phyloP scores from a whole-genome alignment of 2,113 vertebrate species.

The Phyllopteryx taeniolatus region DNA sequence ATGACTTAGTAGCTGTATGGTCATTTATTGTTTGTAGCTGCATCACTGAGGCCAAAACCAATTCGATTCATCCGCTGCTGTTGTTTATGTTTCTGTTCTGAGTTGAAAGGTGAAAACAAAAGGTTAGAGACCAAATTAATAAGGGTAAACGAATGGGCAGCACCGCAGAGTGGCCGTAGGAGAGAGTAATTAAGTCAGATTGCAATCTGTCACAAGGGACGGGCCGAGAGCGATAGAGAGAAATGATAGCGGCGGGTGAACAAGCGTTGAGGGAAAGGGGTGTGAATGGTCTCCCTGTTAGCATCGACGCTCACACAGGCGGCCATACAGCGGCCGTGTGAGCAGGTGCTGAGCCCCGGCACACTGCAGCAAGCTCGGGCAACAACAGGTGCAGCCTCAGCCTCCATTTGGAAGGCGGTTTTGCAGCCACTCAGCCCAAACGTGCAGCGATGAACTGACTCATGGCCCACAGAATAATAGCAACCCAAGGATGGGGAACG shows the following conservation, averaged over 20 bases:
- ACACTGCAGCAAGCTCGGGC: slow-evolving; percentile 49
- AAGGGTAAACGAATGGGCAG: background rate
- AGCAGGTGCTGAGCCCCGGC: slow-evolving; percentile 71
- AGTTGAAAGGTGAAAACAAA: slow-evolving; percentile 35
- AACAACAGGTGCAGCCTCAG: slow-evolving; percentile 71
- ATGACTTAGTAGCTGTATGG: slow-evolving; percentile 48
- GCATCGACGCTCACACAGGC: slow-evolving; percentile 65
- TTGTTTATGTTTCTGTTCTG: slow-evolving; percentile 46
- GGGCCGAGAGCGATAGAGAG: slow-evolving; percentile 29
- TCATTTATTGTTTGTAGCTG: slow-evolving; percentile 54
- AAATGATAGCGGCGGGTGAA: slow-evolving; percentile 51
- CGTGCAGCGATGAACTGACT: slow-evolving; percentile 29
- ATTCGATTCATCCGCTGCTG: slow-evolving; percentile 48
- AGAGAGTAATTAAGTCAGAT: slow-evolving; percentile 7
- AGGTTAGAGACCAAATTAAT: slow-evolving; percentile 19
- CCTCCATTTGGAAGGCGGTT: slow-evolving; percentile 42
- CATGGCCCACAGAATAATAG: background rate
- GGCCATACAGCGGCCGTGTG: slow-evolving; percentile 69
- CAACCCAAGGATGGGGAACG: slow-evolving; percentile 10
- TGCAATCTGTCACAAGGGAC: slow-evolving; percentile 24
- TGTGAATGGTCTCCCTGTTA: slow-evolving; percentile 75
- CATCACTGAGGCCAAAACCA: slow-evolving; percentile 49
- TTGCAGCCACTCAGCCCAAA: slow-evolving; percentile 37
- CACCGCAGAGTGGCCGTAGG: background rate
- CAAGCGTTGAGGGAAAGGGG: slow-evolving; percentile 47